Percentiles rank a stretch among this genome's conserved stretches.
phyloP scores from a whole-genome alignment of 2,888 invertebrate species.

The Euplagia quadripunctaria region DNA sequence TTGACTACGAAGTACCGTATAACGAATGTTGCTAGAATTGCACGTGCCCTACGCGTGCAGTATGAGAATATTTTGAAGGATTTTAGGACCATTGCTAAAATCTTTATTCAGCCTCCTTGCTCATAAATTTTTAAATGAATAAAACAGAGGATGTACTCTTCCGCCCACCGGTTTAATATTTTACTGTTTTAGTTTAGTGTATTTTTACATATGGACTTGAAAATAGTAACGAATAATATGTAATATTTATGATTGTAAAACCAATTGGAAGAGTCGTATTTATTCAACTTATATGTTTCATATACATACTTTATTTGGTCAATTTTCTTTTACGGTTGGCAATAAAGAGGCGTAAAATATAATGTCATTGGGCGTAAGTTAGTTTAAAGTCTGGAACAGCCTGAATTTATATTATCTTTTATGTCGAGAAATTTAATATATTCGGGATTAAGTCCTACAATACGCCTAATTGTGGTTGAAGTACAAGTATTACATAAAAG shows the following conservation, averaged over 20 bases:
- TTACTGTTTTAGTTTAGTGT: not conserved
- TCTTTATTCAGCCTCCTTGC: not conserved
- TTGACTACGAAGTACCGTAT: slow-evolving; percentile 4
- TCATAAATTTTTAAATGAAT: not conserved
- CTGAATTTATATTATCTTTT: slow-evolving; percentile 50
- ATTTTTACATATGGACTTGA: not conserved
- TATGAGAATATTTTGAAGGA: slow-evolving; percentile 23
- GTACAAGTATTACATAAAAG: slow-evolving; percentile 54
- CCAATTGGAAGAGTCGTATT: not conserved
- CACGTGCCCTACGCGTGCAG: not conserved
- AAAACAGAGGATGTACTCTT: not conserved
- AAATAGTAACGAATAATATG: not conserved
- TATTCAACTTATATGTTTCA: not conserved
- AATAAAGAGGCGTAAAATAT: slow-evolving; percentile 28
- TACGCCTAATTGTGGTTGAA: slow-evolving; percentile 56
- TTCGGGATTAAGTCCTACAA: slow-evolving; percentile 64
- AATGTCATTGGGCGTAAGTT: not conserved
- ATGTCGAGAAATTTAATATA: slow-evolving; percentile 55
- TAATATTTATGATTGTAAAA: not conserved
- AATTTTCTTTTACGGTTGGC: slow-evolving; percentile 19
- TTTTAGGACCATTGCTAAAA: slow-evolving; percentile 25
- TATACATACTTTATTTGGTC: slow-evolving; percentile 8
- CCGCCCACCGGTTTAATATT: not conserved
- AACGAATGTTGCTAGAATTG: not conserved
- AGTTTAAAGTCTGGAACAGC: slow-evolving; percentile 20